Conservation (phyloP, 2,113 vertebrate species). For the Perccottus glenii region DNA sequence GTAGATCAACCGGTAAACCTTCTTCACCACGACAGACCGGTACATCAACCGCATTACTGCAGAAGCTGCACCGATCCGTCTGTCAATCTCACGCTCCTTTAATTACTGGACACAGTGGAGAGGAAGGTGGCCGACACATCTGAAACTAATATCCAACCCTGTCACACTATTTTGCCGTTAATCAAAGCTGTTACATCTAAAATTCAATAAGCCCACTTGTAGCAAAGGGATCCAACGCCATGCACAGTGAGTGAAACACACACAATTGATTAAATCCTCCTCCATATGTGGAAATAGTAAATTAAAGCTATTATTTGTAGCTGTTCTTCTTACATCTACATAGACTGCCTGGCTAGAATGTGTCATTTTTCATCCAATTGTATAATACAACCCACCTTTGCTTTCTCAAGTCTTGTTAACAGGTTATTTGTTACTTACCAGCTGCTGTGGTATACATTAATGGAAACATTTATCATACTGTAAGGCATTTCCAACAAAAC, state of each 20-base stretch:
- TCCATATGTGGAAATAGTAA: constrained; percentile 34
- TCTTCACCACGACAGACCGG: too few species aligned
- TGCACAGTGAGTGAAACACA: constrained; percentile 39
- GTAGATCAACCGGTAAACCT: too few species aligned
- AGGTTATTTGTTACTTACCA: constrained; percentile 55
- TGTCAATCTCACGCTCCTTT: too few species aligned
- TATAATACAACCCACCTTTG: constrained; percentile 43
- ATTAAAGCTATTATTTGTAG: constrained; percentile 52
- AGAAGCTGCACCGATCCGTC: too few species aligned
- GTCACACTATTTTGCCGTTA: constrained; percentile 29
- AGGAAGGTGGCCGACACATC: constrained; percentile 26
- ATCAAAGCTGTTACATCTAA: constrained; percentile 44
- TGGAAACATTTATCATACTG: constrained; percentile 60
- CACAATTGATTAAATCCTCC: constrained; percentile 51
- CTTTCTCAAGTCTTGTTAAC: constrained; percentile 20
- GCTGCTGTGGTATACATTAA: constrained; percentile 39
- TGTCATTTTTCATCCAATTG: constrained; percentile 60
- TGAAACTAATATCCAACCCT: constrained; percentile 28
- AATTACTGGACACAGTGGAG: constrained; percentile 11
- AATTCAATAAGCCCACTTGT: constrained; percentile 48
- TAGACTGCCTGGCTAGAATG: constrained; percentile 25
- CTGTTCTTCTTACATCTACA: constrained; percentile 38
- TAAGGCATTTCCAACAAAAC: constrained; percentile 15
- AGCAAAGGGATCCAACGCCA: constrained; percentile 29
- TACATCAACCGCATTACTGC: too few species aligned